Base-by-base conservation (phyloP, 2,113 vertebrate species). In the Labeo rohita region DNA sequence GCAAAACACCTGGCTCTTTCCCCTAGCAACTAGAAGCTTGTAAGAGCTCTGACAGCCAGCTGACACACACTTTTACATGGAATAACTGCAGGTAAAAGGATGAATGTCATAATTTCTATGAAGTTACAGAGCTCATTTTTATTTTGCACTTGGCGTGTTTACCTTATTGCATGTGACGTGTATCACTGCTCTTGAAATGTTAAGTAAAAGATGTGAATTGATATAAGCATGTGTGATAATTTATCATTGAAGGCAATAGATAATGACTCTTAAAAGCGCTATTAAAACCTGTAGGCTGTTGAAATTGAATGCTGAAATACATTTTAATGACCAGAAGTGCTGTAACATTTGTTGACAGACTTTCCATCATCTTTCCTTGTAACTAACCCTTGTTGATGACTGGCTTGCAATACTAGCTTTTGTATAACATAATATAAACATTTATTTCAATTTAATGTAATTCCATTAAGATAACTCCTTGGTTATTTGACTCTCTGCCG, bases 11-110 rank as follows among this genome's bases (percentile, higher is more conserved):
- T 83, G 39, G 80, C 66, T 84, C 81, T 87, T 91, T 63, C 86
- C 92, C 87, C 86, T 87, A 91, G 90, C 86, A 90, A 49, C 76
- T 86, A 76, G 86, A 87, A 84, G 91, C 91, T 91, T 89, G 75
- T 3, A 79, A 88, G 88, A 87, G 13, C 65, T 79, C 39, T 80
- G 49, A 72, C 66, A 66, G 43, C n/a, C 52, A 18, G 28, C 73
- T n/a, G 81, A 16, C 43, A 73, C 39, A 47, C 39, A n/a, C 8
- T 61, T 21, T n/a, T 47, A 21, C 43, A 34, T 65, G 63, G 63
- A 34, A 65, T 65, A 65, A 28, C 63, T 65, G 23, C 63, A 65
- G 23, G 28, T 65, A 65, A 65, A 65, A 28, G 3, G 23, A 65
- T 65, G 23, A 28, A 65, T 65, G n/a, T 34, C 23, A 65, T 28